Base-by-base conservation (phyloP, 1,140 invertebrate species). In the Halesus radiatus region DNA sequence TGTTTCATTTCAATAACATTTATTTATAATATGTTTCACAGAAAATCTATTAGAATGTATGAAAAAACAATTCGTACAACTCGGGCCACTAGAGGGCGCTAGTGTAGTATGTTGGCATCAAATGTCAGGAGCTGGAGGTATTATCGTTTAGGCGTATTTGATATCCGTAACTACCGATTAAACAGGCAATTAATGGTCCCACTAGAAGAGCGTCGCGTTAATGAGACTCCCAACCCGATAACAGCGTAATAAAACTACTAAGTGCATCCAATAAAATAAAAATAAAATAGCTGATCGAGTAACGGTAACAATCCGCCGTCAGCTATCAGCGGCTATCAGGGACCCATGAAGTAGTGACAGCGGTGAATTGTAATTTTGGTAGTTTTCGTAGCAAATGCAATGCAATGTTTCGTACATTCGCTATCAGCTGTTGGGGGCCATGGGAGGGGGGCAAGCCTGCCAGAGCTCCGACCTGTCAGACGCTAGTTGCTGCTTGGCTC, bases 401-500 rank as follows among this genome's bases (percentile, higher is more conserved):
- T 7, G 32, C 32, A 37, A 37, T 37, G 32, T 74, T 74, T 74
- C 72, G 68, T 52, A 74, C 29, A 58, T 74, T 74, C 72, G 54
- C 72, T 75, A 75, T 75, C 72, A 75, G 72, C 72, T 75, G 72
- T 75, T 75, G 56, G n/a, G 20, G 18, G 26, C 20, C 18, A 22
- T 52, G 29, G 32, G 68, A 58, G 58, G 56, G 18, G 72, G 18
- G 72, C 72, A 37, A 45, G 37, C 54, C 54, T 58, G 53, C 1
- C 72, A n/a, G 72, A 29, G 53, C 45, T 7, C 10, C 37, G 10
- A 13, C 37, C 37, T 45, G 29, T 45, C 29, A n/a, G 20, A 15
- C 7, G 32, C 37, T 64, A 78, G 76, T 78, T 45, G 76, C 76
- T 68, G 76, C 76, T 15, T 66, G 58, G 60, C 75, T 18, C 53